These are phyloP conservation scores for Endotricha flammealis DNA, from an alignment of 2,888 invertebrate species.

Conservation along the genomic window DNA sequence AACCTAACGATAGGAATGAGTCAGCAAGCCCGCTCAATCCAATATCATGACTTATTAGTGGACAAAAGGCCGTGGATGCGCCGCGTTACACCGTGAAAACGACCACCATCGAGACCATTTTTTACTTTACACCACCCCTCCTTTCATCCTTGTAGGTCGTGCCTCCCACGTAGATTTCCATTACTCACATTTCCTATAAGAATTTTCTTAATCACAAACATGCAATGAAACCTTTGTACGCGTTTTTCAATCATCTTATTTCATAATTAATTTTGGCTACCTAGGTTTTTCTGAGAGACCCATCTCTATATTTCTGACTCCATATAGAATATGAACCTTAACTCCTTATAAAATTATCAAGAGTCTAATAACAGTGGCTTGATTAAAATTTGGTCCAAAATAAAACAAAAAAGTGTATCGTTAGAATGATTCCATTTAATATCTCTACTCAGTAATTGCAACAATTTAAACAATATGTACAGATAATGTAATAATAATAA, in stretches of 20 bases:
- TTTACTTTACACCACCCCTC: conserved; percentile 48
- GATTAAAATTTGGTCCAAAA: too few species aligned
- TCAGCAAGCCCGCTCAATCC: conserved; percentile 51
- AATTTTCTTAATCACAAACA: too few species aligned
- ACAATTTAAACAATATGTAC: conserved; percentile 69
- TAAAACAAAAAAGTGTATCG: conserved; percentile 20
- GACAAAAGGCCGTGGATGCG: conserved; percentile 59
- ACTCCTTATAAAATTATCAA: too few species aligned
- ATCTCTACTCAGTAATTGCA: conserved; percentile 48
- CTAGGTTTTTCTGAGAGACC: too few species aligned
- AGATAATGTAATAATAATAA: conserved; percentile 37
- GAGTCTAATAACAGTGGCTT: too few species aligned
- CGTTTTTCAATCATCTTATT: too few species aligned
- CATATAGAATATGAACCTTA: too few species aligned
- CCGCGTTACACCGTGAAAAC: conserved; percentile 66
- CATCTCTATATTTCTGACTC: too few species aligned
- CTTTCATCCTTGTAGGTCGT: conserved; percentile 30
- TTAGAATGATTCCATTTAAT: conserved; percentile 50
- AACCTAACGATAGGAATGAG: conserved; percentile 51
- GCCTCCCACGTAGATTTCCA: conserved; percentile 58
- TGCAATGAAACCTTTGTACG: too few species aligned
- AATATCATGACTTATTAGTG: conserved; percentile 68
- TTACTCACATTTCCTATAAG: too few species aligned
- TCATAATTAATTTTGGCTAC: too few species aligned
- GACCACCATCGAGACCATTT: conserved; percentile 62